Base-by-base conservation (phyloP, 2,797 vertebrate genomes). In the Myoxocephalus aenaeus region DNA sequence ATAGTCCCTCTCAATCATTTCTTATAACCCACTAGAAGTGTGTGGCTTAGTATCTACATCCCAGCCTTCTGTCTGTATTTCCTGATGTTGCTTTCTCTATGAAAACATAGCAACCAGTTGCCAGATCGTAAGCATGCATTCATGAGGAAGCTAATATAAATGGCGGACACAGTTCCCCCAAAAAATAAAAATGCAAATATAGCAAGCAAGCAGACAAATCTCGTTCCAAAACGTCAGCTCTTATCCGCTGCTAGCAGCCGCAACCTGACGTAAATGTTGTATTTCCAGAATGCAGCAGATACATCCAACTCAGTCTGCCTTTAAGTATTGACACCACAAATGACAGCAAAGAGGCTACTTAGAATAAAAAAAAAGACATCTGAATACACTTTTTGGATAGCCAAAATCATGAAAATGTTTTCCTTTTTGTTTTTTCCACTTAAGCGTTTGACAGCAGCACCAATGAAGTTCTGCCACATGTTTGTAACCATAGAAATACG, bases 401-500 rank as follows among this genome's bases (percentile, higher is more conserved):
- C 46, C 7, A 6, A 20, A 20, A 65, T 59, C 25, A 42, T 17
- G 7, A 18, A 36, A 8, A 8, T 53, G 7, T 56, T 59, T 65
- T n/a, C 14, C 7, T 20, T 65, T 56, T 1, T 8, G 38, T 40
- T 48, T 57, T 70, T 42, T 51, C 7, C 3, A 44, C 25, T 20
- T n/a, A 18, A 22, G 27, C 32, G 13, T 4, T 32, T 51, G 4
- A 66, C 7, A 25, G 8, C 0, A 5, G 13, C 48, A 48, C 14
- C 40, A 50, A 27, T 59, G 2, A 70, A 44, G 10, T 20, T 61
- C 9, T 77, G 51, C 7, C 2, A 1, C 0, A 5, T 59, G 58
- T 74, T 65, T 85, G 65, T 79, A 82, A 86, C 63, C 53, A 70
- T 70, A 65, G 71, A 72, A 73, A 75, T 89, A 5, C 92, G 61